A percentile compares a stretch with the other conserved stretches of the same genome.
phyloP scores from a whole-genome alignment of 2,113 vertebrate species.

The Mustela nigripes region DNA sequence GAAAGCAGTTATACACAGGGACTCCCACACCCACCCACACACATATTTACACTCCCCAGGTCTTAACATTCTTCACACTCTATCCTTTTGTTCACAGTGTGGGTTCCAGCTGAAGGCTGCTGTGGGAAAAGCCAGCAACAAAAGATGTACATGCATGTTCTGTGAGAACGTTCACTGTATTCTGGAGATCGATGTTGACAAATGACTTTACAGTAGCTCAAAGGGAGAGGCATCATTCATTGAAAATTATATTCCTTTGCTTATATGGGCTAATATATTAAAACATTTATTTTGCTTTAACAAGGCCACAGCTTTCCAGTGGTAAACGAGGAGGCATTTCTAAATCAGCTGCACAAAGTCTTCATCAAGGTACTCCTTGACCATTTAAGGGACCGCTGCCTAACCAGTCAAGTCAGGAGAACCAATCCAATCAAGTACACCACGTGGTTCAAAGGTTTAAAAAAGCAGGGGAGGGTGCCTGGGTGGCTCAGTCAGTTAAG shows the following conservation, averaged over 20 bases:
- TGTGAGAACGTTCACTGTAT: neutral
- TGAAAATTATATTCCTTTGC: conserved; percentile 46
- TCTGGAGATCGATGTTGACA: conserved; percentile 19
- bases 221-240: neutral
- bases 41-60: neutral
- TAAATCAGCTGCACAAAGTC: conserved; percentile 21
- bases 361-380: conserved; percentile 65
- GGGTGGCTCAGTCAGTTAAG: neutral
- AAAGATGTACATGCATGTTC: neutral
- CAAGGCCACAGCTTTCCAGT: conserved; percentile 17
- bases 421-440: neutral
- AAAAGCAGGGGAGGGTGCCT: neutral
- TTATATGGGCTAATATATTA: conserved; percentile 7
- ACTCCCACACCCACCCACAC: neutral
- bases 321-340: conserved; percentile 43
- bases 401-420: conserved; percentile 2
- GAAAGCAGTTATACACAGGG: neutral
- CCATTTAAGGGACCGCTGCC: neutral
- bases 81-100: neutral
- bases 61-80: conserved; percentile 20
- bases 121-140: neutral
- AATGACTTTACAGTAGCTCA: conserved; percentile 61
- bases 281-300: conserved; percentile 60
- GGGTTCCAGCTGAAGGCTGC: neutral
- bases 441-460: neutral